Base-by-base conservation (phyloP, 2,888 invertebrate species). In the Ophion slaviceki region DNA sequence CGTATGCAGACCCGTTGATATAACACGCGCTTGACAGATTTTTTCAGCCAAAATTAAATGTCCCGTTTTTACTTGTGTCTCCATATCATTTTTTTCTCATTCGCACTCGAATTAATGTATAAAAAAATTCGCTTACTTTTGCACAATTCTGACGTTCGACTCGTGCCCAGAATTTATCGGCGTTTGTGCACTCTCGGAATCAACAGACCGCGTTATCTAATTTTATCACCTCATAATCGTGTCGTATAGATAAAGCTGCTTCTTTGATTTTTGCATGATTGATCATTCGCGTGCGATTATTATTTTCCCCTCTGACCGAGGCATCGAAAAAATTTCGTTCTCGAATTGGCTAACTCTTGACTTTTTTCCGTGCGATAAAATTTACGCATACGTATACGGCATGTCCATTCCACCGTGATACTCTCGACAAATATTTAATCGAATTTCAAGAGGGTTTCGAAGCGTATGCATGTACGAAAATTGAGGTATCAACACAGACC, bases 101-200 rank as follows among this genome's bases (percentile, higher is more conserved):
- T 6, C 6, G 20, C 6, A 36, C 6, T 8, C 40, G n/a, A 40
- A n/a, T 28, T 14, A 2, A 17, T 32, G 64, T 32, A 40, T 40
- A 2, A 40, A 64, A 32, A 64, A 7, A 64, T 64, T 64, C 28
- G 6, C 36, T 14, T 0, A 10, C 32, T 2, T 59, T 36, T n/a
- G 20, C 11, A 53, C 20, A 64, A 8, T 45, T 75, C 40, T 67
- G 67, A 67, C 67, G 67, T 75, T 45, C 62, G 20, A 28, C 61
- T 5, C 1, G 28, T 74, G 17, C 4, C 24, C 24, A 32, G 7
- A 74, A n/a, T 61, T 62, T 45, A 32, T 28, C 40, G 24, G 8
- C 0, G 40, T 74, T 62, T 47, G 36, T 45, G 10, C 2, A 28
- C 11, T 40, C 40, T 40, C 7, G 7, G 8, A 7, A 40, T 40